Conservation (phyloP, 2,797 vertebrate genomes). For the Okamejei kenojei region DNA sequence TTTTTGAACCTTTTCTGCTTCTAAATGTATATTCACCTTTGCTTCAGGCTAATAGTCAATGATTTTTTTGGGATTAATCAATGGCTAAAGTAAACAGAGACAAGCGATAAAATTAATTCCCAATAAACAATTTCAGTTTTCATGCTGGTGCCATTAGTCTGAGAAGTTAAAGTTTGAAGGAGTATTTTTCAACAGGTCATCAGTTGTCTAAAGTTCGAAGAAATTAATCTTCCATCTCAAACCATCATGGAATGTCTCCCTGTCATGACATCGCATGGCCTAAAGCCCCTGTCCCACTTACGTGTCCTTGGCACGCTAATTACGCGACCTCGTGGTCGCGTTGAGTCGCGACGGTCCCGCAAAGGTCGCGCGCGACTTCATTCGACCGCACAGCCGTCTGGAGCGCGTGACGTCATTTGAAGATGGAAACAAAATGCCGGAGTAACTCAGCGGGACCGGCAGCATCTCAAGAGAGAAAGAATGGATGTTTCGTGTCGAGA, state of each 20-base stretch:
- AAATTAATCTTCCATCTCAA: background rate
- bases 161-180: background rate
- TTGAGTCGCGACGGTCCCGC: no score
- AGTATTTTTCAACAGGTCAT: background rate
- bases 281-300: no score
- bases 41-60: background rate
- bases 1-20: background rate
- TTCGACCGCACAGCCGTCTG: no score
- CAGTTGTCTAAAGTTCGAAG: background rate
- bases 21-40: background rate
- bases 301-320: no score
- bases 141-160: background rate
- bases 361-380: no score
- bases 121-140: background rate
- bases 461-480: no score
- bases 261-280: no score
- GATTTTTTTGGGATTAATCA: background rate
- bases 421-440: no score
- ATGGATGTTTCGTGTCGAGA: no score
- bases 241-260: background rate
- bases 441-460: no score
- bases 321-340: no score
- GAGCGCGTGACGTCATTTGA: no score
- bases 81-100: background rate
- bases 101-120: background rate